These are phyloP conservation scores for Pseudococcus longispinus DNA, from an alignment of 2,888 invertebrate genomes.

Conservation along the genomic window DNA sequence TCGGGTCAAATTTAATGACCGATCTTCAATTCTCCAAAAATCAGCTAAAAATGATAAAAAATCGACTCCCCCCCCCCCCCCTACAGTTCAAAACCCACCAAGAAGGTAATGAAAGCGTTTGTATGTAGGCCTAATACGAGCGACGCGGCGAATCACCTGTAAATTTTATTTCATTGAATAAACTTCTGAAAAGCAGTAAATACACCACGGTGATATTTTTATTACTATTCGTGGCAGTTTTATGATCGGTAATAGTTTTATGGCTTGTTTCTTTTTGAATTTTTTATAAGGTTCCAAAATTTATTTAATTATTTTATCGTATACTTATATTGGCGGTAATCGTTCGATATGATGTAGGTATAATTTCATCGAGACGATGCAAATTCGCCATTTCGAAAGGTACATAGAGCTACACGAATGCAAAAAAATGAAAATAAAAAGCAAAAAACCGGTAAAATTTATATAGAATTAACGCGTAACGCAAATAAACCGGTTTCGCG, in stretches of 20 bases:
- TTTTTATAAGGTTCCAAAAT: slow-evolving; percentile 48
- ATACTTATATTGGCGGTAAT: background rate
- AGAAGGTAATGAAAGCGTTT: background rate
- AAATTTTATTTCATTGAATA: slow-evolving; percentile 40
- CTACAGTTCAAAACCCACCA: background rate
- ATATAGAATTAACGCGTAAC: background rate
- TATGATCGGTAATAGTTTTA: slow-evolving; percentile 56
- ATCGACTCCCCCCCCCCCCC: background rate
- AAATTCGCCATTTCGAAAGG: background rate
- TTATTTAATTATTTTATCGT: slow-evolving; percentile 55
- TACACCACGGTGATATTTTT: slow-evolving; percentile 57
- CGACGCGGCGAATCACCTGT: slow-evolving; percentile 29
- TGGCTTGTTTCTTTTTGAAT: slow-evolving; percentile 51
- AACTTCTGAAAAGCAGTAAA: slow-evolving; percentile 48
- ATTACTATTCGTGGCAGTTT: slow-evolving; percentile 58
- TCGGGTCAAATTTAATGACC: too few species aligned
- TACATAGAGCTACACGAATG: background rate
- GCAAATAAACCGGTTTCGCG: slow-evolving; percentile 8
- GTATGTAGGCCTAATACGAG: background rate
- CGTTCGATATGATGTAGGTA: slow-evolving; percentile 1
- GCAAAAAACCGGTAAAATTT: background rate
- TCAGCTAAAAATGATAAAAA: too few species aligned
- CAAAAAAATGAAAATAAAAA: background rate
- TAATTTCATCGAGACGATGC: background rate
- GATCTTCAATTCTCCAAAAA: too few species aligned